Evolutionary conservation across 2,113 vertebrate genomes (phyloP), one percentile per base, ranked within the genome.

Genomic region (Anser brachyrhynchus): DNA sequence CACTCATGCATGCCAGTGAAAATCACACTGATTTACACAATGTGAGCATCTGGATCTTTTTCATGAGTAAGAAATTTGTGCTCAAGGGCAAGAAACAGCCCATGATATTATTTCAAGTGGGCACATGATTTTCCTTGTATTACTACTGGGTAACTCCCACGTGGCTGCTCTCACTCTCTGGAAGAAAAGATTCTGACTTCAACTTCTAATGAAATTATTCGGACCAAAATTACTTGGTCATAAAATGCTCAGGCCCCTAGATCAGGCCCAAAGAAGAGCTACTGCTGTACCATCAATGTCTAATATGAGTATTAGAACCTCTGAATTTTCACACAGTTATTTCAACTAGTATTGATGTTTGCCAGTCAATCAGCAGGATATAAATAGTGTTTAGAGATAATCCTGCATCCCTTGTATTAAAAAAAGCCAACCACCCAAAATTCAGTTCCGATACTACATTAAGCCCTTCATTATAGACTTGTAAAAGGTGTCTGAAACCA

Each of bases 31-130:
- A 84, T 95, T 84, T 92, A 84, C 80, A 72, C 17, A 7, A 78
- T 35, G 80, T 54, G 88, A 96, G 71, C 65, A 62, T 49, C 80
- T 89, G 88, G 83, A 89, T 92, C 81, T 61, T 54, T 75, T 93
- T 91, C 93, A 93, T 69, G 70, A 69, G 61, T 33, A 81, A 93
- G 86, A 87, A 92, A 92, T 93, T 35, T 18, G 31, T 0, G 17
- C 90, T 80, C 89, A 65, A 91, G 73, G 94, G 87, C 70, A 92
- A 82, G 77, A 82, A 87, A 29, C 62, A 72, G 80, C 39, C 57
- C 57, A 13, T 91, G 84, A 78, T 0, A 0, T 79, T 82, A 79
- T 84, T 87, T 52, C 84, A 89, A 7, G 0, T 15, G 87, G 66
- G 58, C 35, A 89, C 49, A 26, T 75, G 81, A 82, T 58, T 84